Evolutionary conservation across 2,113 vertebrate species (phyloP).

Genomic region (Dicaeum eximium): DNA sequence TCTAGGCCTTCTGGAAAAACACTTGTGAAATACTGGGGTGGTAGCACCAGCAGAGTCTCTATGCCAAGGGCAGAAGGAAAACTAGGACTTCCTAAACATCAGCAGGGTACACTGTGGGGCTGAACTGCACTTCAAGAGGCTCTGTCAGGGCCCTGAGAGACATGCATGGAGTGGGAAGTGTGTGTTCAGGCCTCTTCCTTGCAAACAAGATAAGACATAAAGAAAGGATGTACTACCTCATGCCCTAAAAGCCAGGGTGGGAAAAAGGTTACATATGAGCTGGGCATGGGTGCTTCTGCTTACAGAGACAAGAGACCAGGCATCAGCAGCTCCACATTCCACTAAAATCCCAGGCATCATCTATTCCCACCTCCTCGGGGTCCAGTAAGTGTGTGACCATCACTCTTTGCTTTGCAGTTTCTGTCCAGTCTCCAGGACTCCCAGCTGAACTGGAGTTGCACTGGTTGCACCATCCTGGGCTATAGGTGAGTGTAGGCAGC

Average conservation of each 20-base stretch:
- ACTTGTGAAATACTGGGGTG: background rate
- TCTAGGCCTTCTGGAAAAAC: background rate
- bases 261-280: background rate
- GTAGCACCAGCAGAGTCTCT: background rate
- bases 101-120: background rate
- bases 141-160: background rate
- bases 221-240: background rate
- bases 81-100: background rate
- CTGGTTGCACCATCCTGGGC: conserved; percentile 77
- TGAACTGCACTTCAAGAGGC: background rate
- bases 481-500: conserved; percentile 78
- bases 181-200: background rate
- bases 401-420: conserved; percentile 73
- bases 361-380: background rate
- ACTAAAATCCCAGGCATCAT: background rate
- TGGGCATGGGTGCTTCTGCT: background rate
- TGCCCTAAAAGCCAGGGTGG: background rate
- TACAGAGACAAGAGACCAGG: background rate
- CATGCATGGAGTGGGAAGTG: background rate
- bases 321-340: background rate
- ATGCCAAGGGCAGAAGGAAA: background rate
- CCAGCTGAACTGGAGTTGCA: conserved; percentile 75
- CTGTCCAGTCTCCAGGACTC: conserved; percentile 79
- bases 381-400: background rate
- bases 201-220: background rate